These are phyloP conservation scores for Nannobrachium achirus DNA, from an alignment of 2,113 vertebrate species.

Conservation along the genomic window DNA sequence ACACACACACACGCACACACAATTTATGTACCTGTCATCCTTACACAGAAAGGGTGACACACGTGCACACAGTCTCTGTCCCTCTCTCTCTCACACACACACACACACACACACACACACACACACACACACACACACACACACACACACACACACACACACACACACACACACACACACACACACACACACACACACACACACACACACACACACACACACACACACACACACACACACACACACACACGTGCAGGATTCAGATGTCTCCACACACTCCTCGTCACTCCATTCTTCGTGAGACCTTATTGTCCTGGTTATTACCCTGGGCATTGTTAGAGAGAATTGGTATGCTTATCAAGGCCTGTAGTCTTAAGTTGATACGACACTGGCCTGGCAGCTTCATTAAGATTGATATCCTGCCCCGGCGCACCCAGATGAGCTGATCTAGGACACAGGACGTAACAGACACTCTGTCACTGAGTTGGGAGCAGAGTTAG, in stretches of 20 bases:
- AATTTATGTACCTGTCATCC: slow-evolving; percentile 52
- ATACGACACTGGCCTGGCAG: slow-evolving; percentile 67
- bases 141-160: slow-evolving; percentile 19
- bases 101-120: slow-evolving; percentile 21
- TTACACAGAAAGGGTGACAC: too few species aligned
- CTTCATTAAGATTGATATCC: slow-evolving; percentile 78
- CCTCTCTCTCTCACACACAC: slow-evolving; percentile 8
- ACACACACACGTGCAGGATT: slow-evolving; percentile 68
- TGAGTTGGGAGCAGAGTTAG: background rate
- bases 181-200: background rate
- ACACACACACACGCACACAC: slow-evolving; percentile 21
- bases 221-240: background rate
- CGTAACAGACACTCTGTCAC: slow-evolving; percentile 25
- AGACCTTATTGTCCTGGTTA: slow-evolving; percentile 72
- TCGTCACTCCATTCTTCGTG: slow-evolving; percentile 61
- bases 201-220: background rate
- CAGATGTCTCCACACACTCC: slow-evolving; percentile 59
- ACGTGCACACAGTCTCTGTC: too few species aligned
- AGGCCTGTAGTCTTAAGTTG: slow-evolving; percentile 72
- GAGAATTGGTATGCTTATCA: slow-evolving; percentile 73
- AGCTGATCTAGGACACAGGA: slow-evolving; percentile 57
- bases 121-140: slow-evolving; percentile 15
- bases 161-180: slow-evolving; percentile 34
- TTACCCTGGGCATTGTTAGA: slow-evolving; percentile 74
- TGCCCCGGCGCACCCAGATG: slow-evolving; percentile 58